Evolutionary conservation across 2,113 vertebrate genomes (phyloP), one percentile per base, ranked within the genome.

Genomic region (Columba livia): DNA sequence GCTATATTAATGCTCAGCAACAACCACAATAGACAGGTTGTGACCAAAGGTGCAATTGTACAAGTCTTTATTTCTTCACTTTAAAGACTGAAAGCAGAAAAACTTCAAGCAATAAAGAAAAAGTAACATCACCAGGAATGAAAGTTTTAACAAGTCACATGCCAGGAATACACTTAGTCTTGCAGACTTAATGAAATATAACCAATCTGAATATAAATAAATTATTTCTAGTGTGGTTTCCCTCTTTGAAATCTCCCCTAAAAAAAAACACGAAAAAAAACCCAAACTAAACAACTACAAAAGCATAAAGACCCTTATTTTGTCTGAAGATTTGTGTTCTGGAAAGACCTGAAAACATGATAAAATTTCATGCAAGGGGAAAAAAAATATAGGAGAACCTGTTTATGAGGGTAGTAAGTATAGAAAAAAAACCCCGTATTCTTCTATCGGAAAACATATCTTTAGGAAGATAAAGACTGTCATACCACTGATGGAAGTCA

Each of bases 381-480:
- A 16, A 6, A 20, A 20, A 29, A 31, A 32, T n/a, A 26, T 14
- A 40, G 29, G 3, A 64, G 0, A 65, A 57, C 1, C 34, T 44
- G 7, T 1, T 38, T 44, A 8, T 8, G 7, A 60, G 3, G 2
- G 1, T 42, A 42, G 2, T 69, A 31, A 21, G 10, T 36, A 36
- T 5, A n/a, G 47, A 3, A n/a, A 44, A 42, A 42, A 42, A 42
- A 7, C 6, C 42, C 1, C 5, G 5, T 26, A 11, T 15, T 47
- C 19, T 64, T 60, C 4, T 58, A 32, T n/a, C 31, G 15, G 17
- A 64, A 82, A 70, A 31, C 10, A 13, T 28, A 8, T 10, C 66
- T 60, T 38, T 67, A 62, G 29, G 15, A 82, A 34, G 23, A 53
- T 1, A 0, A 66, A 75, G 15, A 24, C 21, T 89, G 7, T 11